A percentile compares a stretch with the other conserved stretches of the same genome.
Evolutionary conservation across 2,797 vertebrate species (phyloP).

Genomic region (Chiroxiphia lanceolata): DNA sequence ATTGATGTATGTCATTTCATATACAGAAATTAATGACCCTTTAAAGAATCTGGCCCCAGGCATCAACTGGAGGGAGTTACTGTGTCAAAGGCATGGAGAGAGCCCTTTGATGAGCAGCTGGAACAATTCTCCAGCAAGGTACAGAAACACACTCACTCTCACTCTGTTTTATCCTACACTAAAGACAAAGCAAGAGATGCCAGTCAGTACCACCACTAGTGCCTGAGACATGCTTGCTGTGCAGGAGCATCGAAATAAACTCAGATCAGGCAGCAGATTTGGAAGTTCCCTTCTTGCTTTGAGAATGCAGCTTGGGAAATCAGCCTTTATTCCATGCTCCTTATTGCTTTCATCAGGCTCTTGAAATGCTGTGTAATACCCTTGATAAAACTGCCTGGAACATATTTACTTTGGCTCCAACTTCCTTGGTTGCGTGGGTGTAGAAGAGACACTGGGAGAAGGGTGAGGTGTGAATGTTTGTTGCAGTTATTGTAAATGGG

Average conservation of each 20-base stretch:
- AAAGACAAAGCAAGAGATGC: background rate
- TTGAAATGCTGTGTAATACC: background rate
- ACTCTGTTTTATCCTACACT: background rate
- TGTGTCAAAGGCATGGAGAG: background rate
- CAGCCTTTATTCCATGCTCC: background rate
- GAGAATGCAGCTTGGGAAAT: background rate
- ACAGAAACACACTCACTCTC: background rate
- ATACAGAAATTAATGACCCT: background rate
- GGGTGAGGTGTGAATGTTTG: background rate
- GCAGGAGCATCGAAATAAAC: background rate
- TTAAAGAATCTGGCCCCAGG: background rate
- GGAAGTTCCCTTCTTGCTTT: background rate
- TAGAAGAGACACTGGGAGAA: background rate
- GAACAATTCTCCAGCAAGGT: background rate
- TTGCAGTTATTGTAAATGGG: background rate
- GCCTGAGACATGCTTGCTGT: background rate
- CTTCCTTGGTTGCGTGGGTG: background rate
- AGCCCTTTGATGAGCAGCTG: background rate
- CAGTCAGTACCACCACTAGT: background rate
- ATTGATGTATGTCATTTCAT: background rate
- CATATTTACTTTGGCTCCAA: background rate
- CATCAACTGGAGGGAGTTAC: background rate
- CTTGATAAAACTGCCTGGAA: background rate
- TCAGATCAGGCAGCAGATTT: background rate
- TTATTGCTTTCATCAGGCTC: background rate